phyloP scores from a whole-genome alignment of 2,888 invertebrate species.

The Synergus japonicus region DNA sequence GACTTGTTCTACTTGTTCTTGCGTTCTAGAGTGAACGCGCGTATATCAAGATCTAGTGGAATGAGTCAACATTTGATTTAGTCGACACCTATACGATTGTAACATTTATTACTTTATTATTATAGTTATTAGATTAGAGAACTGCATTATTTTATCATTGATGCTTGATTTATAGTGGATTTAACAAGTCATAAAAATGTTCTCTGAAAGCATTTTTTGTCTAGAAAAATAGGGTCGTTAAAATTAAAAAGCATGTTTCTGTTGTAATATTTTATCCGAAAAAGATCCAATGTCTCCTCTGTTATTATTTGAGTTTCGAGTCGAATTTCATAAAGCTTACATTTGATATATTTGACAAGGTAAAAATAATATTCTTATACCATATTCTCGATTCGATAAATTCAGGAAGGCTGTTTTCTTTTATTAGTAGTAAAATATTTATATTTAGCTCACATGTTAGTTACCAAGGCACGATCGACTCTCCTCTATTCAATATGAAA shows the following conservation, averaged over 20 bases:
- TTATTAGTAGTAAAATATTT: slow-evolving; percentile 15
- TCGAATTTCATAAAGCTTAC: background rate
- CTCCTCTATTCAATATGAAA: slow-evolving; percentile 10
- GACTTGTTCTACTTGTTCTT: slow-evolving; percentile 40
- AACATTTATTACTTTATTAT: background rate
- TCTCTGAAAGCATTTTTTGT: background rate
- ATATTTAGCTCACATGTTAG: slow-evolving; percentile 21
- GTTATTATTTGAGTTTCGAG: background rate
- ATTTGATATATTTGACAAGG: background rate
- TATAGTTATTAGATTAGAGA: background rate
- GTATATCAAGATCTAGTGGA: slow-evolving; percentile 20
- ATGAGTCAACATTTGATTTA: slow-evolving; percentile 33
- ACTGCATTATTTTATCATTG: background rate
- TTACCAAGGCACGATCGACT: slow-evolving; percentile 19
- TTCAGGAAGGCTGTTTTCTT: slow-evolving; percentile 5
- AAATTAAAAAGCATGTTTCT: background rate
- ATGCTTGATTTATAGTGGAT: background rate
- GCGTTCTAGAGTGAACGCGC: slow-evolving; percentile 12
- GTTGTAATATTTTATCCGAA: background rate
- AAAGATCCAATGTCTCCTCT: background rate
- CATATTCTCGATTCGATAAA: background rate
- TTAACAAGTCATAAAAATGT: background rate
- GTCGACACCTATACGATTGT: background rate
- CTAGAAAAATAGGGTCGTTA: no score
- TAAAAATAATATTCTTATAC: slow-evolving; percentile 11